Conservation (phyloP, 2,113 vertebrate species). For the Chascanopsetta lugubris region DNA sequence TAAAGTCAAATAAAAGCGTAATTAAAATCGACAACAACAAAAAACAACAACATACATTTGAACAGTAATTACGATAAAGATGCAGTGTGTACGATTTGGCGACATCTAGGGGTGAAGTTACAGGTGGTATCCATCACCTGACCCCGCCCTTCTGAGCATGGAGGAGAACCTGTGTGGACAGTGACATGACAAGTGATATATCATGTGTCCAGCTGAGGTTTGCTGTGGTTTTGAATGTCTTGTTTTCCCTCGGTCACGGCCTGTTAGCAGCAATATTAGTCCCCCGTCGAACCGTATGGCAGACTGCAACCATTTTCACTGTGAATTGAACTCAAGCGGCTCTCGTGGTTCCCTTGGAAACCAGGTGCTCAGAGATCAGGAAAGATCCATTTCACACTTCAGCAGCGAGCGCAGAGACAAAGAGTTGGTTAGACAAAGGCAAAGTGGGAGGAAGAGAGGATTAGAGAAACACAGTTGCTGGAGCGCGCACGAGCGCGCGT, state of each 20-base stretch:
- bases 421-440: conserved; percentile 70
- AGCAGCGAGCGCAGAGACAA: conserved; percentile 66
- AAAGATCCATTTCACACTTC: conserved; percentile 80
- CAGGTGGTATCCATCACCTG: no score
- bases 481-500: no score
- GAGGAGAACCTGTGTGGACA: no score
- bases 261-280: conserved; percentile 35
- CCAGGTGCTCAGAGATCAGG: conserved; percentile 78
- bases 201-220: conserved; percentile 50
- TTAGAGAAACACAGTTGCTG: conserved; percentile 29
- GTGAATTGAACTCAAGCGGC: conserved; percentile 67
- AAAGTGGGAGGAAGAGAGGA: conserved; percentile 66
- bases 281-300: conserved; percentile 36
- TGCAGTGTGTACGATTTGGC: no score
- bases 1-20: no score
- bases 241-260: conserved; percentile 7
- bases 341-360: conserved; percentile 81
- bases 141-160: no score
- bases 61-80: no score
- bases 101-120: no score
- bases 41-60: no score
- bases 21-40: no score
- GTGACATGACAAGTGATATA: conserved; percentile 44
- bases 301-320: conserved; percentile 40
- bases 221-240: conserved; percentile 33